Conservation (phyloP, 2,888 invertebrate species). For the Cetonia aurata region DNA sequence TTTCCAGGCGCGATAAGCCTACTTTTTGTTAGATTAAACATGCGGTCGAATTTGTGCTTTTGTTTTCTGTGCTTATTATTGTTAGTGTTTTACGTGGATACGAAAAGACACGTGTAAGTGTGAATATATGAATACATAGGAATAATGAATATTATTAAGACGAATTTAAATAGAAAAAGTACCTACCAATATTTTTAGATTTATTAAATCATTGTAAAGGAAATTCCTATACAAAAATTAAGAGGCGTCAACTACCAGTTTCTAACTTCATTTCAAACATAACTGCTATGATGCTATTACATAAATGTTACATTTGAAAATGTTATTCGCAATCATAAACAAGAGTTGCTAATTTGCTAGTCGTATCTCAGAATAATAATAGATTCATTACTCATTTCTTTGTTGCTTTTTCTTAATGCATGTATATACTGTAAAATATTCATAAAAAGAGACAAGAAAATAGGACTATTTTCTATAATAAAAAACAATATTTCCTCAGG, state of each 20-base stretch:
- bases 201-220: background rate
- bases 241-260: background rate
- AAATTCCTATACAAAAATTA: background rate
- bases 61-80: too few relatives aligned
- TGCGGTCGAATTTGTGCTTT: too few relatives aligned
- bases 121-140: too few relatives aligned
- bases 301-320: background rate
- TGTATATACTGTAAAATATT: background rate
- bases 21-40: too few relatives aligned
- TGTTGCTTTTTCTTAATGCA: background rate
- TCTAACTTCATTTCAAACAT: background rate
- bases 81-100: too few relatives aligned
- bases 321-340: background rate
- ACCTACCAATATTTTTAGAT: too few relatives aligned
- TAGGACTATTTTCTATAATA: too few relatives aligned
- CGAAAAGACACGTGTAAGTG: too few relatives aligned
- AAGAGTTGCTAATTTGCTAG: constrained; percentile 4
- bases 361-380: background rate
- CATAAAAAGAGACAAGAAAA: background rate
- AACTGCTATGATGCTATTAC: too few relatives aligned
- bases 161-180: too few relatives aligned
- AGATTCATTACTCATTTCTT: background rate
- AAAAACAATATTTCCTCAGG: constrained; percentile 34
- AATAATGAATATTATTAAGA: too few relatives aligned
- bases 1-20: too few relatives aligned